These are phyloP conservation scores for Vicugna pacos DNA, from an alignment of 2,113 vertebrate genomes.

Conservation along the genomic window DNA sequence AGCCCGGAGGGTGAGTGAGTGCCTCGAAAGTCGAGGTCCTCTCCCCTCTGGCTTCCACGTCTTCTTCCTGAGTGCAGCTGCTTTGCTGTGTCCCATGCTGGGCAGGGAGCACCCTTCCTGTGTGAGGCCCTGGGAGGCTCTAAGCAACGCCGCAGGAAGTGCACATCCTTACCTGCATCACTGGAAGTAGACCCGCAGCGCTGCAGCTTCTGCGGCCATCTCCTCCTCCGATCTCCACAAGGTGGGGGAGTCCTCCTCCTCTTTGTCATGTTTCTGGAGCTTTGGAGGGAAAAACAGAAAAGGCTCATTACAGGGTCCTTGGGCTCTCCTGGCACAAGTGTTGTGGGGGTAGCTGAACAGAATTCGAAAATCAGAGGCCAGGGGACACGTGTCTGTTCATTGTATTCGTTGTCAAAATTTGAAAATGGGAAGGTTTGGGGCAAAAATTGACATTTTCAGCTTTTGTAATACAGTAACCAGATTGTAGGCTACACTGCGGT, in stretches of 20 bases:
- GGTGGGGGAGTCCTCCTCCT: conserved; percentile 82
- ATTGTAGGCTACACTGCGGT: neutral
- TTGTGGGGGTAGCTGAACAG: neutral
- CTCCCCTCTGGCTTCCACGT: neutral
- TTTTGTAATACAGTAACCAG: neutral
- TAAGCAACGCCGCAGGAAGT: rapidly evolving
- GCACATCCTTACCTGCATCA: conserved; percentile 75
- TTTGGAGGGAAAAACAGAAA: conserved; percentile 53
- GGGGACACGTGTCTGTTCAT: neutral
- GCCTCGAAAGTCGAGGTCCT: neutral
- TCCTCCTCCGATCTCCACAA: conserved; percentile 92
- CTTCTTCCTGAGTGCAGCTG: neutral
- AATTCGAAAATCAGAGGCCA: neutral
- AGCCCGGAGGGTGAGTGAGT: neutral
- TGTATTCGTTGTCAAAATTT: neutral
- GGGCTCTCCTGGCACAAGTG: neutral
- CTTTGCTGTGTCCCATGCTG: neutral
- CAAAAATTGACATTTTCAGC: neutral
- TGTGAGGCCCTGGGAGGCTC: neutral
- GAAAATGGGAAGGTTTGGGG: neutral
- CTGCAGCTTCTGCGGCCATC: conserved; percentile 90
- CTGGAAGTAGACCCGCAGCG: conserved; percentile 86
- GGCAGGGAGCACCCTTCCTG: neutral
- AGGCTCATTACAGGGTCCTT: neutral
- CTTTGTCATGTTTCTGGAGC: conserved; percentile 89